Conservation (phyloP, 1,140 invertebrate genomes). For the Pentalonia nigronervosa region DNA sequence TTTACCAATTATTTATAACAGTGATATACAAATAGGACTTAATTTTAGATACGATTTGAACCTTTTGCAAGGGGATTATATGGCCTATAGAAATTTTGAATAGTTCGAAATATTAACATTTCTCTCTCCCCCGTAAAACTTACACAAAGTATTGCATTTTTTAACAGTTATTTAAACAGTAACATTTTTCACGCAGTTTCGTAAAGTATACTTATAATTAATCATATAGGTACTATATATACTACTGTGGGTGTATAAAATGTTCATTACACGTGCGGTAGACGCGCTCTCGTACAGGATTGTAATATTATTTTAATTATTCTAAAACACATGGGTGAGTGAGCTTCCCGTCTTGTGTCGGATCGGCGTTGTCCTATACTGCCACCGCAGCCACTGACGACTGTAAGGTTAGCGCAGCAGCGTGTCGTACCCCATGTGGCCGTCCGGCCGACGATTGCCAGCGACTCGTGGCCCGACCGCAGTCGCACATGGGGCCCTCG, state of each 20-base stretch:
- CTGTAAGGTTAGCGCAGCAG: neutral
- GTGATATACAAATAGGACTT: neutral
- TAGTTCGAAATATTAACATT: neutral
- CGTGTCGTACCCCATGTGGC: slow-evolving; percentile 33
- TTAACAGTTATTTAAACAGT: no score
- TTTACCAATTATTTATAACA: no score
- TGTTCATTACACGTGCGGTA: neutral
- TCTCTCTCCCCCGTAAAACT: no score
- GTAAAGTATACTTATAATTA: no score
- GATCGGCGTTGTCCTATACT: neutral
- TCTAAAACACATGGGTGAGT: neutral
- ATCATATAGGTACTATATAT: no score
- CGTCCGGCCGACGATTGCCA: slow-evolving; percentile 23
- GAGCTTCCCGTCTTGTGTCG: neutral
- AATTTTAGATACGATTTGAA: neutral
- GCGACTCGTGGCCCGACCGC: slow-evolving; percentile 23
- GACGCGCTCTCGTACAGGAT: neutral
- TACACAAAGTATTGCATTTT: no score
- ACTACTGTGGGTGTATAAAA: no score
- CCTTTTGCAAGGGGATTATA: neutral
- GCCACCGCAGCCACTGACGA: neutral
- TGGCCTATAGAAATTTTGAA: neutral
- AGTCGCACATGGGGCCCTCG: slow-evolving; percentile 7
- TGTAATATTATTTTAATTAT: neutral
- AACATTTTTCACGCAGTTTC: no score